Conservation (phyloP, 2,113 vertebrate species). For the Pangasianodon hypophthalmus region DNA sequence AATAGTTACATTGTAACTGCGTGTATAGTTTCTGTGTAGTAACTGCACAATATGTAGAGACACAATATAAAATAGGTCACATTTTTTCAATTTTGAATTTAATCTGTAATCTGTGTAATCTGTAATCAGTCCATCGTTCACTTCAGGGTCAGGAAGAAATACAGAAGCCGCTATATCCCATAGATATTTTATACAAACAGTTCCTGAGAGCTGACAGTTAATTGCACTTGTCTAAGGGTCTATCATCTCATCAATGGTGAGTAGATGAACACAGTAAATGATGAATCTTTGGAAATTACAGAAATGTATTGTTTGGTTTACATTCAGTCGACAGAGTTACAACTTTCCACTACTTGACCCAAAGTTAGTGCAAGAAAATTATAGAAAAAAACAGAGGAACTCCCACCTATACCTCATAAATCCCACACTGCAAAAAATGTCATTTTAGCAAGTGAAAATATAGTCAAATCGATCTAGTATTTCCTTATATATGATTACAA, state of each 20-base stretch:
- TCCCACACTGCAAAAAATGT: not conserved
- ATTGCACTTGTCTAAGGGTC: not conserved
- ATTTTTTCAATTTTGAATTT: too few species aligned
- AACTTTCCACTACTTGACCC: not conserved
- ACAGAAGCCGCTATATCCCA: not conserved
- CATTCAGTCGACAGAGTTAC: not conserved
- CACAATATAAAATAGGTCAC: too few species aligned
- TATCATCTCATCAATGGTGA: not conserved
- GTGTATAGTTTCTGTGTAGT: not conserved
- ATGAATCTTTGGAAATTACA: not conserved
- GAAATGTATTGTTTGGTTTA: not conserved
- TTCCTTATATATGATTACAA: not conserved
- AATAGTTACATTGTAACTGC: not conserved
- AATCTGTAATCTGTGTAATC: too few species aligned
- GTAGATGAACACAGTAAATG: not conserved
- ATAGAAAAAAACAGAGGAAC: not conserved
- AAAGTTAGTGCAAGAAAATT: not conserved
- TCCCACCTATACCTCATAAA: not conserved
- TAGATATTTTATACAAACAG: not conserved
- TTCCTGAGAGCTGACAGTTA: not conserved
- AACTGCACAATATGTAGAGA: not conserved
- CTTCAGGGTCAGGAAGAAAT: not conserved
- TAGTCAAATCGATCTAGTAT: not conserved
- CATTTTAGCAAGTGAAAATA: not conserved
- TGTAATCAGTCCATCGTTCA: too few species aligned